Evolutionary conservation across 2,888 invertebrate species (phyloP), one percentile per base, ranked within the genome.

Genomic region (Aphidius colemani): DNA sequence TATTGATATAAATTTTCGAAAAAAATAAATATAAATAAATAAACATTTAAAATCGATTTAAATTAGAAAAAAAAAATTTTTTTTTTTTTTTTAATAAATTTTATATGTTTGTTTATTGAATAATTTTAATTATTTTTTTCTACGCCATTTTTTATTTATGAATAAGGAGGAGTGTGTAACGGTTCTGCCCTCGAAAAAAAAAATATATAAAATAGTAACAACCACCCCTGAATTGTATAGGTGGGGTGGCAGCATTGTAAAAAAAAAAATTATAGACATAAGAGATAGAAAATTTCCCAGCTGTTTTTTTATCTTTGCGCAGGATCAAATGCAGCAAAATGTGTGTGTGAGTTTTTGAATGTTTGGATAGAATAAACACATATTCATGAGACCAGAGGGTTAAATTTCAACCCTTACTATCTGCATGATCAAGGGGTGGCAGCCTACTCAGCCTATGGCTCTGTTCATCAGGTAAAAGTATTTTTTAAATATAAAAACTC

Each of bases 381-480:
- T 64, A 60, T 53, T 44, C 59, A 67, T 55, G 63, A 65, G 64
- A 58, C 63, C 55, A 65, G 68, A 63, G 70, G 72, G 71, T 67
- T 67, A 66, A 67, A 67, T 78, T 80, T 78, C 81, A 80, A 81
- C 81, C 81, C 80, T 81, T 80, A 76, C 80, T 78, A 78, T 78
- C 78, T 73, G 72, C 66, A 71, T 71, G 72, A 78, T 79, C 77
- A 64, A 69, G 66, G 70, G 69, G 70, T 67, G 66, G 65, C 59
- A 59, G 66, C 53, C 69, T 64, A 67, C 64, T 66, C n/a, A n/a
- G n/a, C n/a, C n/a, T n/a, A n/a, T n/a, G 68, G 68, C 64, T 67
- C 66, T 57, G 65, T 66, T 61, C 66, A 51, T 61, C 67, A 66
- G 67, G 57, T 65, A 46, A 57, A 45, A 48, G 45, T 46, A 13